phyloP scores from a whole-genome alignment of 2,888 invertebrate genomes.

The Drosophila koepferae region DNA sequence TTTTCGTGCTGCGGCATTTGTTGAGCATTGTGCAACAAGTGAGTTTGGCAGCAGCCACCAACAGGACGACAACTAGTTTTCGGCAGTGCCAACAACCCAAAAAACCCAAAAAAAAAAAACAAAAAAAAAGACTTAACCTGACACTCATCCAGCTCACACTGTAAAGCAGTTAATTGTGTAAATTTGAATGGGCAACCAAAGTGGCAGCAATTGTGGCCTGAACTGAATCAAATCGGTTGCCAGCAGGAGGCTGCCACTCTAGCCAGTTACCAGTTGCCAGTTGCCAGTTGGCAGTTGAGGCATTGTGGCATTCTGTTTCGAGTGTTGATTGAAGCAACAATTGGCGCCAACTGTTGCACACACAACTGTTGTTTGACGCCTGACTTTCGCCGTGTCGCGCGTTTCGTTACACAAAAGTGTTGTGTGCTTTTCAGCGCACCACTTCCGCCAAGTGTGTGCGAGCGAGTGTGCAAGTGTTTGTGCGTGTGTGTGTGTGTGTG shows the following conservation, averaged over 20 bases:
- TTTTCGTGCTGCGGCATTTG: slow-evolving; percentile 74
- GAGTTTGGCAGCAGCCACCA: slow-evolving; percentile 85
- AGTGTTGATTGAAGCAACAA: slow-evolving; percentile 76
- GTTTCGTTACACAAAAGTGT: slow-evolving; percentile 59
- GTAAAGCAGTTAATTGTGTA: slow-evolving; percentile 61
- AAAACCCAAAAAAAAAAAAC: no score
- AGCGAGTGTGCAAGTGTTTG: neutral
- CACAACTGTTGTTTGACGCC: slow-evolving; percentile 44
- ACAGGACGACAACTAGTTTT: slow-evolving; percentile 82
- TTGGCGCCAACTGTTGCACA: slow-evolving; percentile 77
- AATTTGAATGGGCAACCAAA: slow-evolving; percentile 55
- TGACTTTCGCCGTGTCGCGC: slow-evolving; percentile 55
- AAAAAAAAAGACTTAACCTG: slow-evolving; percentile 8
- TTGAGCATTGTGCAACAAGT: slow-evolving; percentile 85
- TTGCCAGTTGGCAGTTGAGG: slow-evolving; percentile 23
- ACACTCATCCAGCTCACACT: slow-evolving; percentile 17
- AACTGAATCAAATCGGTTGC: slow-evolving; percentile 47
- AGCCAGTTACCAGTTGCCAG: slow-evolving; percentile 6
- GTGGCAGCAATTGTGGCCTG: slow-evolving; percentile 56
- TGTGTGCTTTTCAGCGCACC: slow-evolving; percentile 67
- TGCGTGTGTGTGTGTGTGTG: slow-evolving; percentile 13
- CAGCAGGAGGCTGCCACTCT: slow-evolving; percentile 23
- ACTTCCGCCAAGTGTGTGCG: slow-evolving; percentile 37
- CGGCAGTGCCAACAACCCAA: slow-evolving; percentile 53
- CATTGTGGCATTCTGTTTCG: slow-evolving; percentile 60